Evolutionary conservation across 2,888 invertebrate genomes (phyloP).

Genomic region (Cephus spinipes): DNA sequence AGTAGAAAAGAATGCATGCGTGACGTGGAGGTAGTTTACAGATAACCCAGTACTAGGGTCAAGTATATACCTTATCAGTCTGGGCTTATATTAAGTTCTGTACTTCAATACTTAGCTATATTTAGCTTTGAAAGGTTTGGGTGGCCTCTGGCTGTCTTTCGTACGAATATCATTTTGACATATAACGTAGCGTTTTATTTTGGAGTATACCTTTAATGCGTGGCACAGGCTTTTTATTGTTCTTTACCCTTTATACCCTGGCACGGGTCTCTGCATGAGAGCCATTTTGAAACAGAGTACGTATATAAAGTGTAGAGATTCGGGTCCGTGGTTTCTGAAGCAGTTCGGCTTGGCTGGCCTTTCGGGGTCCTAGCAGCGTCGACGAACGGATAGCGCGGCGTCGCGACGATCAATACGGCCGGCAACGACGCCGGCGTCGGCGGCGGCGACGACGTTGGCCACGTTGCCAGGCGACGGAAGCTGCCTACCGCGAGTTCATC

Average conservation of each 20-base stretch:
- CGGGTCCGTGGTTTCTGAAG: neutral
- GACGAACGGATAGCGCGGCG: conserved; percentile 12
- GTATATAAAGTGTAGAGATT: neutral
- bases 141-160: neutral
- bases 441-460: conserved; percentile 65
- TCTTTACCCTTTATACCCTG: neutral
- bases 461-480: conserved; percentile 68
- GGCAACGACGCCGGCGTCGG: conserved; percentile 37
- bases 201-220: neutral
- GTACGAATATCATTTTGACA: neutral
- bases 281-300: neutral
- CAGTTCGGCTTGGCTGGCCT: neutral
- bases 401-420: conserved; percentile 35
- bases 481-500: conserved; percentile 69
- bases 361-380: neutral
- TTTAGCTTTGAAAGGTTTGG: neutral
- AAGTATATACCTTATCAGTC: neutral
- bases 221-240: neutral
- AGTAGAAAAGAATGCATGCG: neutral
- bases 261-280: neutral
- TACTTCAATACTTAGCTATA: neutral
- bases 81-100: neutral
- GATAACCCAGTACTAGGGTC: neutral
- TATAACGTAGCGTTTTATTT: neutral
- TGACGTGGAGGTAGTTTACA: neutral